These are phyloP conservation scores for Rhamphomyia laevipes DNA, from an alignment of 2,888 invertebrate species.

Conservation along the genomic window DNA sequence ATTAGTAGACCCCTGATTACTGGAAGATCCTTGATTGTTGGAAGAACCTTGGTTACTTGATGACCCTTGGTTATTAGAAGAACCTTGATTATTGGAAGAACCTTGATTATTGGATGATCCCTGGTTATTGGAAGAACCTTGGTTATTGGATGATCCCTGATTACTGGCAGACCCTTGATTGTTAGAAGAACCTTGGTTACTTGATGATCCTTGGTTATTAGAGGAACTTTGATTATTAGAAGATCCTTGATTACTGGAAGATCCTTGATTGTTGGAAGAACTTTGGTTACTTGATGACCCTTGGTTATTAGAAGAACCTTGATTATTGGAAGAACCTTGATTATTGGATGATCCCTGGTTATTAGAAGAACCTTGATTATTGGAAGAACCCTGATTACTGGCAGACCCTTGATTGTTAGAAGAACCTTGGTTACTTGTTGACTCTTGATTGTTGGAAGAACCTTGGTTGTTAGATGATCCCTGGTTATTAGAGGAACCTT, in stretches of 20 bases:
- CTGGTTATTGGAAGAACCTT: constrained; percentile 6
- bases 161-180: constrained; percentile 2
- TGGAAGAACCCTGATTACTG: constrained; percentile 10
- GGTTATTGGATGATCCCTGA: constrained; percentile 3
- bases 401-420: constrained; percentile 11
- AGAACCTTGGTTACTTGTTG: constrained; percentile 8
- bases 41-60: constrained; percentile 12
- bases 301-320: constrained; percentile 9
- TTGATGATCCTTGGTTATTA: constrained; percentile 11
- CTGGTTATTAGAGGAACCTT: constrained; percentile 5
- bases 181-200: constrained; percentile 5
- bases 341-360: constrained; percentile 10
- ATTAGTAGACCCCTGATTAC: constrained; percentile 8
- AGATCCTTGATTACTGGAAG: constrained; percentile 11
- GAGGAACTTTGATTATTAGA: constrained; percentile 11
- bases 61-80: constrained; percentile 8
- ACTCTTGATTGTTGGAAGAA: constrained; percentile 6
- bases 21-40: constrained; percentile 10
- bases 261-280: constrained; percentile 9
- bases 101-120: constrained; percentile 6
- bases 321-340: constrained; percentile 9
- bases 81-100: constrained; percentile 7
- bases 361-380: constrained; percentile 8
- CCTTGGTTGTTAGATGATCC: constrained; percentile 5
- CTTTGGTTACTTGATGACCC: constrained; percentile 8